Evolutionary conservation across 2,113 vertebrate species (phyloP).

Genomic region (Pituophis catenifer): DNA sequence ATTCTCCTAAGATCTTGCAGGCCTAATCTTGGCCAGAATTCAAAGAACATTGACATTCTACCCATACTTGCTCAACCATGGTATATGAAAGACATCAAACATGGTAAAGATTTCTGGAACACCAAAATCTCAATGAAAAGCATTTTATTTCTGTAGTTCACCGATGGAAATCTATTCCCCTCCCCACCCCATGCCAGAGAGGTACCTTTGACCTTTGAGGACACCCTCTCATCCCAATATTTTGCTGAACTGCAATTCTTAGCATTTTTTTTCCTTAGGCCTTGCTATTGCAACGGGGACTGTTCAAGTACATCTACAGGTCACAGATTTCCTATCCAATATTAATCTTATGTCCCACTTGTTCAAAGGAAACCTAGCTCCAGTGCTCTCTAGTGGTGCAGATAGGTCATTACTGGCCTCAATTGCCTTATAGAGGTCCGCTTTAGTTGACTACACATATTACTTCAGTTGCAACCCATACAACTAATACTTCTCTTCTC

Average conservation of each 20-base stretch:
- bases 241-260: neutral
- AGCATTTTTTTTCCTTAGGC: neutral
- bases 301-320: neutral
- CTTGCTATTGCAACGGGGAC: neutral
- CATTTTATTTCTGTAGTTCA: neutral
- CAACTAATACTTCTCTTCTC: neutral
- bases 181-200: neutral
- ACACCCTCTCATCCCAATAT: neutral
- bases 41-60: neutral
- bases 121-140: neutral
- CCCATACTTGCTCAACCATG: neutral
- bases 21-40: neutral
- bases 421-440: neutral
- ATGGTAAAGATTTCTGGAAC: neutral
- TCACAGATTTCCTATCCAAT: neutral
- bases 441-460: neutral
- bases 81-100: neutral
- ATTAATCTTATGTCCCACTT: neutral
- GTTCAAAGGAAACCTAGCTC: neutral
- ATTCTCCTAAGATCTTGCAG: neutral
- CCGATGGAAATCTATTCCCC: neutral
- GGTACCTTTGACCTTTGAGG: neutral
- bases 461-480: neutral
- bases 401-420: neutral
- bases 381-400: neutral